These are phyloP conservation scores for Agonum fuliginosum DNA, from an alignment of 2,888 invertebrate species.

Conservation along the genomic window DNA sequence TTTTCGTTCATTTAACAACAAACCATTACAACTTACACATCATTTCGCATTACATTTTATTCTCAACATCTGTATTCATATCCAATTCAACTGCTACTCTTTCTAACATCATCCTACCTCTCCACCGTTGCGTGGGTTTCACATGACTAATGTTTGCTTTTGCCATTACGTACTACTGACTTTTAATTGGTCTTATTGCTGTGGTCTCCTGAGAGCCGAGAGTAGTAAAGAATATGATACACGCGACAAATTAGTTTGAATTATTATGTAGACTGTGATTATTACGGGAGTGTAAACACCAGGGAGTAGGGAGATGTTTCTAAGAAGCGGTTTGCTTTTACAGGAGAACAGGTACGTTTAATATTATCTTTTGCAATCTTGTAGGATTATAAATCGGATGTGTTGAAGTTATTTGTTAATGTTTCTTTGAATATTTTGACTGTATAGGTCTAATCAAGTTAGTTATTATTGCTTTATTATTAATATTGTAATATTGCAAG, in stretches of 20 bases:
- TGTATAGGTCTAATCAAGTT: too few relatives aligned
- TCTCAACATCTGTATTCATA: background rate
- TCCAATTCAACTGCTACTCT: background rate
- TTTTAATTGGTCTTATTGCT: constrained; percentile 1
- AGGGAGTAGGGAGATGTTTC: background rate
- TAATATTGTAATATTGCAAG: too few relatives aligned
- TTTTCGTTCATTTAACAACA: too few relatives aligned
- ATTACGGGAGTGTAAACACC: background rate
- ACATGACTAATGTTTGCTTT: background rate
- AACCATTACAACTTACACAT: too few relatives aligned
- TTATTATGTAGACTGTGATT: background rate
- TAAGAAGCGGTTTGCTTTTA: constrained; percentile 6
- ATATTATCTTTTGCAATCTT: too few relatives aligned
- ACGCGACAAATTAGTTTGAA: constrained; percentile 20
- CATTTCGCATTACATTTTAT: background rate
- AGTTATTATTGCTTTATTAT: too few relatives aligned
- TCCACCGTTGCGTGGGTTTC: background rate
- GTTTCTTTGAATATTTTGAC: too few relatives aligned
- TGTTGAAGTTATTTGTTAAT: too few relatives aligned
- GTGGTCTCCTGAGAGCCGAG: background rate
- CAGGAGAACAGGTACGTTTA: too few relatives aligned
- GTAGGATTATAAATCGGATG: too few relatives aligned
- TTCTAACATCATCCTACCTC: background rate
- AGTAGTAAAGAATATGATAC: background rate
- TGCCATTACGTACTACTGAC: background rate